These are phyloP conservation scores for Fragum sueziense DNA, from an alignment of 2,888 invertebrate genomes.

Conservation along the genomic window DNA sequence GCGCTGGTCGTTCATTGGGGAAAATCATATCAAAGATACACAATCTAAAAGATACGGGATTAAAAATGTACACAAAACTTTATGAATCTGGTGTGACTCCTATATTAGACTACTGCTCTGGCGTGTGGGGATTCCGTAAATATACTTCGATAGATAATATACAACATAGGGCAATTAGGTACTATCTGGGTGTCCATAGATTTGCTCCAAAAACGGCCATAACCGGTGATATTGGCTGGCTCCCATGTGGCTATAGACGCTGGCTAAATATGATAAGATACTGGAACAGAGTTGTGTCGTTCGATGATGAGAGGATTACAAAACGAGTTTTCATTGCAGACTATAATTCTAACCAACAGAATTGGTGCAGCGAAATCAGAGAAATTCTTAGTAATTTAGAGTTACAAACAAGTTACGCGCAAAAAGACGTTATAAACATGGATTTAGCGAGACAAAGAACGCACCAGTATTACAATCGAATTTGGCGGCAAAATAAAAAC, in stretches of 20 bases:
- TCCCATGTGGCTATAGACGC: slow-evolving; percentile 23
- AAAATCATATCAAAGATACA: slow-evolving; percentile 37
- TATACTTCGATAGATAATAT: slow-evolving; percentile 27
- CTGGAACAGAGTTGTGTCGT: slow-evolving; percentile 36
- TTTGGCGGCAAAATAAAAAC: neutral
- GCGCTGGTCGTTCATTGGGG: slow-evolving; percentile 34
- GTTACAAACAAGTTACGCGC: neutral
- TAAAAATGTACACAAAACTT: slow-evolving; percentile 35
- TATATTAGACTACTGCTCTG: slow-evolving; percentile 26
- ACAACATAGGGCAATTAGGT: slow-evolving; percentile 36
- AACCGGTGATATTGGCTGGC: slow-evolving; percentile 39
- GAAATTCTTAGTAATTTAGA: neutral
- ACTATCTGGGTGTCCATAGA: slow-evolving; percentile 42
- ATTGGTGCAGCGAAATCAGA: slow-evolving; percentile 32
- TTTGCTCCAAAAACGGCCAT: slow-evolving; percentile 35
- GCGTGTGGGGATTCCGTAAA: slow-evolving; percentile 42
- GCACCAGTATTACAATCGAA: neutral
- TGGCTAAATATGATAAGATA: slow-evolving; percentile 32
- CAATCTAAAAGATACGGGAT: slow-evolving; percentile 34
- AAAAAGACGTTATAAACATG: neutral
- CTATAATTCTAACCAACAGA: slow-evolving; percentile 7
- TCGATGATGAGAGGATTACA: slow-evolving; percentile 21
- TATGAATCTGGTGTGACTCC: slow-evolving; percentile 36
- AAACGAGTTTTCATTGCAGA: slow-evolving; percentile 17
- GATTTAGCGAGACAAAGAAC: neutral